Evolutionary conservation across 1,140 invertebrate genomes (phyloP), one percentile per base, ranked within the genome.

Genomic region (Drosophila serrata): DNA sequence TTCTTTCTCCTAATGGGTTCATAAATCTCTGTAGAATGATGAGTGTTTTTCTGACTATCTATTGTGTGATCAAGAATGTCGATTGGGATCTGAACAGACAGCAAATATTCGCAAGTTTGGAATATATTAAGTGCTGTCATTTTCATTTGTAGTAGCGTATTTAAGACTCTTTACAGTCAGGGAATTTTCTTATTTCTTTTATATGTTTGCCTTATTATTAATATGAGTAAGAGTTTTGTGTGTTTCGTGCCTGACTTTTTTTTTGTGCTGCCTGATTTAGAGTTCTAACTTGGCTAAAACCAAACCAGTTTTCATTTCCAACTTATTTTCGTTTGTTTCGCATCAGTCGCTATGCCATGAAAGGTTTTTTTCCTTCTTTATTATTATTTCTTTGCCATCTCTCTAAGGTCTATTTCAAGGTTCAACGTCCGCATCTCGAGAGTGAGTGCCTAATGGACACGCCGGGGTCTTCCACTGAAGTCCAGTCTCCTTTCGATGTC

Each of bases 241-340:
- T 64, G 68, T 58, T 43, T 39, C 37, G 19, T 42, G 35, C 27
- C 29, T 46, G 22, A 46, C 45, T 46, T 46, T 46, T 45, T 45
- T 46, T 46, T 33, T 27, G 2, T 33, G 15, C 19, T 42, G 67
- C 51, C 60, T 78, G 81, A 86, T 81, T 85, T 80, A 88, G 40
- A 60, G 84, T 84, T 88, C 84, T 87, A 82, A 87, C 79, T 85
- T 86, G 69, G 79, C 82, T 72, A 80, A 88, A 87, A 80, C 72
- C 84, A 87, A 87, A 87, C 84, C 84, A 87, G 84, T 87, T 87
- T 87, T 73, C 84, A 87, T 88, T 88, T 88, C 76, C 79, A 82
- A 80, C 79, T 88, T 87, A 82, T 77, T 88, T 80, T 87, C 67
- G 84, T 88, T 82, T 65, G 84, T 77, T 88, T 87, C 79, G 72